These are phyloP conservation scores for Parazoanthus darwini DNA, from an alignment of 92 coral and sea anemone genomes.

Conservation along the genomic window DNA sequence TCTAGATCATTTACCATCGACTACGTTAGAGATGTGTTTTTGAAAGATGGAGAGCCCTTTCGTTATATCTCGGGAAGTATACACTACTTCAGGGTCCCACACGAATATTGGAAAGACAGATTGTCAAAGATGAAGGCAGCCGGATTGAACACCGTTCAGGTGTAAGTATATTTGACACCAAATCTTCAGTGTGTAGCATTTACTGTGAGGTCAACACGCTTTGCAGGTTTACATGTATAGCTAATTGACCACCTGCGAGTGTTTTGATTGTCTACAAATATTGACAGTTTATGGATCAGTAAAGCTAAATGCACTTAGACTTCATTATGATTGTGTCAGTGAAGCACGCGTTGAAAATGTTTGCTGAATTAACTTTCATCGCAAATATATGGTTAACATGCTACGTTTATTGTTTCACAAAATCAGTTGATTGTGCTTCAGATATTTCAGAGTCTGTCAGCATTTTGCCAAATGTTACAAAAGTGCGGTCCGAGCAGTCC, in stretches of 20 bases:
- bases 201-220: not conserved
- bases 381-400: not conserved
- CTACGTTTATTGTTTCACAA: not conserved
- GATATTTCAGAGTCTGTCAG: not conserved
- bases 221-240: not conserved
- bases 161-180: constrained; percentile 57
- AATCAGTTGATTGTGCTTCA: not conserved
- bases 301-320: too few relatives aligned
- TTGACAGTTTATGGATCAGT: not conserved
- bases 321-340: too few relatives aligned
- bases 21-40: constrained; percentile 74
- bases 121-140: constrained; percentile 77
- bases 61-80: constrained; percentile 89
- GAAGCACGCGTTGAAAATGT: not conserved
- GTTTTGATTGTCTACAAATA: not conserved
- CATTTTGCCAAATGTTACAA: not conserved
- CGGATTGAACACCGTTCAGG: constrained; percentile 78
- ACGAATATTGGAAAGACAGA: constrained; percentile 76
- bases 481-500: not conserved
- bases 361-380: not conserved
- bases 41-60: constrained; percentile 89
- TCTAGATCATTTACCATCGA: constrained; percentile 79
- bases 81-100: constrained; percentile 81
- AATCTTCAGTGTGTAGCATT: not conserved
- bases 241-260: constrained; percentile 4